Conservation (phyloP, 1,140 invertebrate genomes). For the Diachasmimorpha longicaudata region DNA sequence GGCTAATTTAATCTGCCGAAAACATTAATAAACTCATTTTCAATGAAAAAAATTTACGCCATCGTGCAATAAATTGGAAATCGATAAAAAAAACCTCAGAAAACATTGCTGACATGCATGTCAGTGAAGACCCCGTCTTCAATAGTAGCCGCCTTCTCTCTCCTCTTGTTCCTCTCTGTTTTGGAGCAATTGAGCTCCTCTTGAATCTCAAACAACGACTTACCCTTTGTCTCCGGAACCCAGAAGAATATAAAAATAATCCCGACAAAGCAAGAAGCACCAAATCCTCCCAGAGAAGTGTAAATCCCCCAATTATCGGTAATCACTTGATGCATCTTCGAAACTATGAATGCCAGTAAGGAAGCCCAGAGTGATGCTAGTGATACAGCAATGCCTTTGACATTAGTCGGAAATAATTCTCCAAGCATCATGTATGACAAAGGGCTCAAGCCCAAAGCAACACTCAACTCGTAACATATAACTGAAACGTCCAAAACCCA, state of each 20-base stretch:
- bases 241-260: conserved; percentile 67
- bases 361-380: conserved; percentile 56
- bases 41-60: no score
- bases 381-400: conserved; percentile 66
- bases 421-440: conserved; percentile 69
- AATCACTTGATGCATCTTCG: conserved; percentile 65
- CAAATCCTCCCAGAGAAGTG: conserved; percentile 66
- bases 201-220: conserved; percentile 72
- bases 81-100: neutral
- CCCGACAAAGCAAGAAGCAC: conserved; percentile 62
- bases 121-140: neutral
- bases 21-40: no score
- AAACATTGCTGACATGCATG: conserved; percentile 16
- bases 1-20: no score
- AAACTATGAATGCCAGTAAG: conserved; percentile 62
- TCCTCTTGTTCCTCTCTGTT: conserved; percentile 1
- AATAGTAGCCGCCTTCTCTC: neutral
- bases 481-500: conserved; percentile 65
- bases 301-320: conserved; percentile 64
- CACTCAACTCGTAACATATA: conserved; percentile 66
- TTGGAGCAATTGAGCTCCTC: conserved; percentile 52
- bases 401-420: conserved; percentile 69
- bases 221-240: conserved; percentile 78
- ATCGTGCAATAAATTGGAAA: no score
- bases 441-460: conserved; percentile 67